phyloP scores from a whole-genome alignment of 2,797 vertebrate species.

The Sphaeramia orbicularis region DNA sequence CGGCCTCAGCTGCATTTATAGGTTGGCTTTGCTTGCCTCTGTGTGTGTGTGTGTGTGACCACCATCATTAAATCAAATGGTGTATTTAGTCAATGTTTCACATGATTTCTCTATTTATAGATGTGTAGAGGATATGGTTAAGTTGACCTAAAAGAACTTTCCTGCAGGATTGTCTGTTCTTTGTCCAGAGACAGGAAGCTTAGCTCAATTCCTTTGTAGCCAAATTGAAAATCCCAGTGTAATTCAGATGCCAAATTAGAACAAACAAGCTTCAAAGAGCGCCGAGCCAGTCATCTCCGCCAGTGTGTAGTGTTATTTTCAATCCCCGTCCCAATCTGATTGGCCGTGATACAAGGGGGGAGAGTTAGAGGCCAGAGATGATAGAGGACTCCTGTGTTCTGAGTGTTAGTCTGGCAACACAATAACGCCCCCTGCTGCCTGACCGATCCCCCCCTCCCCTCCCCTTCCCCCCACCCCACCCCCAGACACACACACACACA shows the following conservation, averaged over 20 bases:
- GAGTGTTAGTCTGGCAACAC: constrained; percentile 63
- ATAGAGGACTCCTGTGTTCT: constrained; percentile 36
- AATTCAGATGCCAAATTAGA: constrained; percentile 68
- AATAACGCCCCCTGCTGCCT: constrained; percentile 82
- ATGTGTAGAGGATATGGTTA: constrained; percentile 69
- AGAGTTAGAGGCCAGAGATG: constrained; percentile 39
- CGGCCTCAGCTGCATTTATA: constrained; percentile 71
- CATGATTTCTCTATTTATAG: constrained; percentile 73
- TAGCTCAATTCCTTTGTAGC: constrained; percentile 48
- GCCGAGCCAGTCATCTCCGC: constrained; percentile 28
- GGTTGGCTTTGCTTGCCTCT: constrained; percentile 47
- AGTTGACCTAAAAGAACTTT: constrained; percentile 54
- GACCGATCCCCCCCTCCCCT: constrained; percentile 10
- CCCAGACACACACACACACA: not conserved
- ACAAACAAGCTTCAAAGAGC: constrained; percentile 63
- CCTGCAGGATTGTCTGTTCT: constrained; percentile 60
- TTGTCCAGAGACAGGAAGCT: constrained; percentile 60
- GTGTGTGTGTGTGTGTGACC: constrained; percentile 39
- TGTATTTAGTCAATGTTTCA: constrained; percentile 67
- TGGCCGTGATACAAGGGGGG: constrained; percentile 42
- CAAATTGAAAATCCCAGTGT: constrained; percentile 52
- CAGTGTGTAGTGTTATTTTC: constrained; percentile 48
- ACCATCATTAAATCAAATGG: constrained; percentile 73
- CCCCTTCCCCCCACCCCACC: not conserved
- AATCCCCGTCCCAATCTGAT: constrained; percentile 36